Conservation (phyloP, 2,888 invertebrate species). For the Pollenia amentaria region DNA sequence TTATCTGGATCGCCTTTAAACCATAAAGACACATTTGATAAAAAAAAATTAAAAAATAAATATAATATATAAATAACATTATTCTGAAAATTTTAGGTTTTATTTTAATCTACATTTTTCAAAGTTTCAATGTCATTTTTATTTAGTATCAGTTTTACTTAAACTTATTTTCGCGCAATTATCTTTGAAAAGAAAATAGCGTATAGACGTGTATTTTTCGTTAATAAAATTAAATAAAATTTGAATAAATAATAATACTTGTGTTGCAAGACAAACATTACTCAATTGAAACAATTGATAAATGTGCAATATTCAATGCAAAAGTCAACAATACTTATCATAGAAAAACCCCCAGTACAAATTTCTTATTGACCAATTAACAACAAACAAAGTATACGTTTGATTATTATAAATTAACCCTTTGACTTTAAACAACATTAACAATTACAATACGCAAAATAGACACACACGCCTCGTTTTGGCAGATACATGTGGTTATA, state of each 20-base stretch:
- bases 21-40: too few relatives aligned
- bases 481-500: neutral
- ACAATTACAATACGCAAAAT: neutral
- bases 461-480: neutral
- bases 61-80: too few relatives aligned
- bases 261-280: neutral
- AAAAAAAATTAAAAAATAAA: too few relatives aligned
- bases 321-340: neutral
- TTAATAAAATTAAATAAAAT: neutral
- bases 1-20: too few relatives aligned
- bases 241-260: conserved; percentile 13
- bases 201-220: too few relatives aligned
- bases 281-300: conserved; percentile 36
- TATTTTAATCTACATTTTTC: too few relatives aligned
- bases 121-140: too few relatives aligned
- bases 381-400: conserved; percentile 47
- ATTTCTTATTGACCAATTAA: conserved; percentile 29
- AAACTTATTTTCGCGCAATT: too few relatives aligned
- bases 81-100: too few relatives aligned
- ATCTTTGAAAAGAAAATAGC: too few relatives aligned
- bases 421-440: conserved; percentile 39
- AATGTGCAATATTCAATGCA: conserved; percentile 12
- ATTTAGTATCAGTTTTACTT: too few relatives aligned
- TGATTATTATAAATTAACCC: conserved; percentile 72
- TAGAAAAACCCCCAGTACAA: conserved; percentile 1